These are phyloP conservation scores for Xylota sylvarum DNA, from an alignment of 2,888 invertebrate genomes.

Conservation along the genomic window DNA sequence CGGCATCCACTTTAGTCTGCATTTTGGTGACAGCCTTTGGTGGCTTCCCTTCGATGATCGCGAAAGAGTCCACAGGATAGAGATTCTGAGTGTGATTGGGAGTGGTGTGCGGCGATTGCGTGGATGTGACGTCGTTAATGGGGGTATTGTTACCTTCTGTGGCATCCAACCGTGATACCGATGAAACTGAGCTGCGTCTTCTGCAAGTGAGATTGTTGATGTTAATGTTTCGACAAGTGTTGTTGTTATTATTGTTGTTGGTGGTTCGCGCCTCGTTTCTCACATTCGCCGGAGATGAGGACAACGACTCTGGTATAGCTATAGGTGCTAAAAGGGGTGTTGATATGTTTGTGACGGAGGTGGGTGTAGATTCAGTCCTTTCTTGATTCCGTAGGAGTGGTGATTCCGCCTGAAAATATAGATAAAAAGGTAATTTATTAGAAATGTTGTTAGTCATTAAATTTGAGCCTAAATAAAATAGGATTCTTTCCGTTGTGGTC, in stretches of 20 bases:
- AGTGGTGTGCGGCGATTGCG: constrained; percentile 62
- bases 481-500: too few species aligned
- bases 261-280: constrained; percentile 71
- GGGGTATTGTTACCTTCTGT: constrained; percentile 44
- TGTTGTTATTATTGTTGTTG: constrained; percentile 72
- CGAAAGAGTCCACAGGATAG: constrained; percentile 82
- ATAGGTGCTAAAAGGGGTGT: constrained; percentile 71
- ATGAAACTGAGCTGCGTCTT: constrained; percentile 80
- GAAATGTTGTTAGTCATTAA: too few species aligned
- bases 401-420: constrained; percentile 81
- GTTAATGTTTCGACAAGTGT: constrained; percentile 53
- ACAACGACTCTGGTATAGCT: constrained; percentile 71
- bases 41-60: constrained; percentile 81
- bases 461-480: too few species aligned
- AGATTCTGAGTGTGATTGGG: constrained; percentile 79
- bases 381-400: constrained; percentile 82
- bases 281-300: constrained; percentile 72
- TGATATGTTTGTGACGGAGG: constrained; percentile 73
- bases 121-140: constrained; percentile 49
- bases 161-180: constrained; percentile 60
- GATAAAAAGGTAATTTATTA: not conserved
- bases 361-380: constrained; percentile 66
- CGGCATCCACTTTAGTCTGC: constrained; percentile 84
- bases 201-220: constrained; percentile 74
- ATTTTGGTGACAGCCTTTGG: constrained; percentile 80